A percentile compares a stretch with the other conserved stretches of the same genome.
Evolutionary conservation across 1,140 invertebrate genomes (phyloP).

Genomic region (Brachionus plicatilis): DNA sequence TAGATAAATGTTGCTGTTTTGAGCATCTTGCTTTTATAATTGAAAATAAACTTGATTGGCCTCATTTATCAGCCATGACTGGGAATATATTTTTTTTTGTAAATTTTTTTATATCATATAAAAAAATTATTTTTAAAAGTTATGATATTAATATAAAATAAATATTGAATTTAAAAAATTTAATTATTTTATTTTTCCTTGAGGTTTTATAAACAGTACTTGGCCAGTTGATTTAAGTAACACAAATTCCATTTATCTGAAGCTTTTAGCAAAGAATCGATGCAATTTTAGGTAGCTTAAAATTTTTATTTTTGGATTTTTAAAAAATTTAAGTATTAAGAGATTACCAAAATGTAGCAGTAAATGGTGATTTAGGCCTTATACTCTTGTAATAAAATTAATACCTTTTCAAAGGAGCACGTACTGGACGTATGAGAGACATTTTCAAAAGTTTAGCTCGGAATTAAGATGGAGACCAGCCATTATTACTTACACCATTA

Average conservation of each 20-base stretch:
- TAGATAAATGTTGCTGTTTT: conserved; percentile 47
- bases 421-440: conserved; percentile 46
- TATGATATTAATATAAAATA: no score
- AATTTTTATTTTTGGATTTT: not conserved
- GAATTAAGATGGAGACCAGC: conserved; percentile 49
- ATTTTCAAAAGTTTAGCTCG: not conserved
- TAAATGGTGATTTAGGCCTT: conserved; percentile 51
- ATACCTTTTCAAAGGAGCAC: conserved; percentile 45
- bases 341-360: conserved; percentile 59
- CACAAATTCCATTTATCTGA: conserved; percentile 51
- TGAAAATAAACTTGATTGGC: conserved; percentile 60
- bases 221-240: conserved; percentile 47
- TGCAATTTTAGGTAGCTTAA: conserved; percentile 54
- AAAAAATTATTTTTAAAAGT: no score
- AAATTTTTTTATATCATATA: no score
- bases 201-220: conserved; percentile 44
- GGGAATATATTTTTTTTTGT: conserved; percentile 44
- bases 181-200: no score
- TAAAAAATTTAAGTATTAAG: conserved; percentile 39
- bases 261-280: conserved; percentile 51
- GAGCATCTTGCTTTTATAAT: conserved; percentile 52
- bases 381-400: conserved; percentile 42
- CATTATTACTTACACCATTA: conserved; percentile 55
- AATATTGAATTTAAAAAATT: no score
- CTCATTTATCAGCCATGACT: conserved; percentile 57